Percentiles rank a stretch among this genome's conserved stretches.
Conservation (phyloP, 2,888 invertebrate genomes). For the Pollenia griseotomentosa region DNA sequence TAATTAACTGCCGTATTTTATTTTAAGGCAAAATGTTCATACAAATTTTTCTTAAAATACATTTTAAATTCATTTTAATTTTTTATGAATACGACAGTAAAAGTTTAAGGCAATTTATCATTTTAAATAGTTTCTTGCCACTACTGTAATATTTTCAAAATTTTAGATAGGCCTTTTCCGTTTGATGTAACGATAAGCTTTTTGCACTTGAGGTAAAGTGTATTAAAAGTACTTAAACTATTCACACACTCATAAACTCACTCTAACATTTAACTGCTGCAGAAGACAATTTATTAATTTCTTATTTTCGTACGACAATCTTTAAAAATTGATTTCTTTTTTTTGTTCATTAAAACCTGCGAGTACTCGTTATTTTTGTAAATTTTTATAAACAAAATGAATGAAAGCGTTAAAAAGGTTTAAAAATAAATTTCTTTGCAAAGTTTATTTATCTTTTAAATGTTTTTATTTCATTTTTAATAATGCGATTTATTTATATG, state of each 20-base stretch:
- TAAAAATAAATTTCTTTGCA: neutral
- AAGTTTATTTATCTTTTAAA: slow-evolving; percentile 8
- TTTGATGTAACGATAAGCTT: too few relatives aligned
- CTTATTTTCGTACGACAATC: neutral
- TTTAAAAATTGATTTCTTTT: slow-evolving; percentile 3
- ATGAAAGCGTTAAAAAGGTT: slow-evolving; percentile 56
- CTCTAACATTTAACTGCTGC: neutral
- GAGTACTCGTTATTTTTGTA: slow-evolving; percentile 5
- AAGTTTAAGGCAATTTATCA: too few relatives aligned
- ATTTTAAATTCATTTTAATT: too few relatives aligned
- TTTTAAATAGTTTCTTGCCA: too few relatives aligned
- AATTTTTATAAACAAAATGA: slow-evolving; percentile 46
- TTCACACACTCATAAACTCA: neutral
- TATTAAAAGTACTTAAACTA: neutral
- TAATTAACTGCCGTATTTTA: too few relatives aligned
- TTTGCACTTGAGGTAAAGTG: too few relatives aligned
- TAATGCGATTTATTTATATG: slow-evolving; percentile 44
- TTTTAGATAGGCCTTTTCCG: too few relatives aligned
- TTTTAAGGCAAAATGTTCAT: too few relatives aligned
- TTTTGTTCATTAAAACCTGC: neutral
- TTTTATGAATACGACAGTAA: too few relatives aligned
- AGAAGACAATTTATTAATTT: neutral
- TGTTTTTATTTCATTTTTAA: slow-evolving; percentile 19
- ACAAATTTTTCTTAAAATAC: too few relatives aligned
- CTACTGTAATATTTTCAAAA: too few relatives aligned